Evolutionary conservation across 2,113 vertebrate genomes (phyloP).

Genomic region (Salvelinus alpinus): DNA sequence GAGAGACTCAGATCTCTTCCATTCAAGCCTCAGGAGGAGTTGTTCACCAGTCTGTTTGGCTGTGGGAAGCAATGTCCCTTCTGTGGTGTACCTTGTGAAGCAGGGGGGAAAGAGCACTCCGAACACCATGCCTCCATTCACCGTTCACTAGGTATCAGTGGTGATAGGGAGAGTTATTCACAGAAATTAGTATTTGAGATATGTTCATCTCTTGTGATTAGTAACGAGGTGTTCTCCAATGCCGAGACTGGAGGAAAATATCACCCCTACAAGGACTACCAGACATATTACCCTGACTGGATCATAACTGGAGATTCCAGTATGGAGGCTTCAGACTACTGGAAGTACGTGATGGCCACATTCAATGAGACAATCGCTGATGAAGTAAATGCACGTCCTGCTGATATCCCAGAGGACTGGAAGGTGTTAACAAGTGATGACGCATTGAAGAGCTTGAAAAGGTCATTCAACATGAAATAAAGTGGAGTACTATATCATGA

Average conservation of each 20-base stretch:
- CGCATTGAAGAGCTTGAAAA: too few relatives aligned
- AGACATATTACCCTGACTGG: slow-evolving; percentile 1
- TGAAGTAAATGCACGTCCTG: not conserved
- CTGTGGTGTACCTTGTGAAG: too few relatives aligned
- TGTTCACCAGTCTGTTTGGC: too few relatives aligned
- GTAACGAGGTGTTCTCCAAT: too few relatives aligned
- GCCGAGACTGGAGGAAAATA: too few relatives aligned
- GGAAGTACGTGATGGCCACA: not conserved
- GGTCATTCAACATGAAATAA: not conserved
- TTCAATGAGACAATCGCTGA: not conserved
- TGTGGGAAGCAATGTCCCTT: too few relatives aligned
- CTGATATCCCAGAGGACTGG: not conserved
- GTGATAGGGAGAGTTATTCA: too few relatives aligned
- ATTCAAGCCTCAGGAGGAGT: too few relatives aligned
- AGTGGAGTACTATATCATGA: not conserved
- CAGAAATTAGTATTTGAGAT: too few relatives aligned
- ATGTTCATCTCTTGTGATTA: too few relatives aligned
- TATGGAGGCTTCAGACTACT: not conserved
- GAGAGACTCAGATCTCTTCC: too few relatives aligned
- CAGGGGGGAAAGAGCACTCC: too few relatives aligned
- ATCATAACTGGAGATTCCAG: not conserved
- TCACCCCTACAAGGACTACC: not conserved
- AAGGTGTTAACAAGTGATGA: not conserved
- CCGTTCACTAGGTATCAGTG: slow-evolving; percentile 20
- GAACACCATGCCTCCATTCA: slow-evolving; percentile 32